Evolutionary conservation across 2,888 invertebrate genomes (phyloP), one percentile per base, ranked within the genome.

Genomic region (Caenorhabditis sp.): DNA sequence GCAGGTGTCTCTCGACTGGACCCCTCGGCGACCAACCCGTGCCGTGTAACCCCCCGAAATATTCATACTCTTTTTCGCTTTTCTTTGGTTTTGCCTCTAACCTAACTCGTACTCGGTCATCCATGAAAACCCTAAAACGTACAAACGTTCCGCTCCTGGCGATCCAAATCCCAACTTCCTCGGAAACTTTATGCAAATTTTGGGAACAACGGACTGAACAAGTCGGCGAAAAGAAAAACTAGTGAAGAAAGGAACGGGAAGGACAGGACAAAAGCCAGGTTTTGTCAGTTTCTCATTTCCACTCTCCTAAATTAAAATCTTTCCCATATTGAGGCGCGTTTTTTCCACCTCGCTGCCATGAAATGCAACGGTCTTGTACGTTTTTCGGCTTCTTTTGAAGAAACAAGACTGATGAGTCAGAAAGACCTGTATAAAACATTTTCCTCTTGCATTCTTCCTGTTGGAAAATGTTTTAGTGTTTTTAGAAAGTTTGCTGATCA

Each of bases 251-350:
- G 15, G 28, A 55, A 28, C n/a, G 15, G 2, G 26, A 5, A 0
- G n/a, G 55, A 28, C 13, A 5, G 20, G 11, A 58, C 8, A n/a
- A 22, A 22, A 26, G n/a, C 24, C 20, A n/a, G 2, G 56, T 35
- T 55, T 65, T 62, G 71, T 64, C 56, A 72, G 55, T 62, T 58
- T 72, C 56, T 62, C 53, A 71, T 62, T 44, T 44, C 64, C 72
- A 72, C 64, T 72, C 35, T 58, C 35, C 18, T 44, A 72, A 72
- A 72, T 72, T 71, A 61, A 64, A 71, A 61, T 22, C 44, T 32
- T 20, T 60, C 22, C 20, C 51, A 20, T n/a, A n/a, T n/a, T n/a
- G n/a, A n/a, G n/a, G n/a, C 58, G n/a, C 35, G 18, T 53, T 22
- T 51, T 71, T 37, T n/a, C 47, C 22, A 47, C 26, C 72, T 47